These are phyloP conservation scores for Drosophila melanosoma DNA, from an alignment of 2,888 invertebrate genomes.

Conservation along the genomic window DNA sequence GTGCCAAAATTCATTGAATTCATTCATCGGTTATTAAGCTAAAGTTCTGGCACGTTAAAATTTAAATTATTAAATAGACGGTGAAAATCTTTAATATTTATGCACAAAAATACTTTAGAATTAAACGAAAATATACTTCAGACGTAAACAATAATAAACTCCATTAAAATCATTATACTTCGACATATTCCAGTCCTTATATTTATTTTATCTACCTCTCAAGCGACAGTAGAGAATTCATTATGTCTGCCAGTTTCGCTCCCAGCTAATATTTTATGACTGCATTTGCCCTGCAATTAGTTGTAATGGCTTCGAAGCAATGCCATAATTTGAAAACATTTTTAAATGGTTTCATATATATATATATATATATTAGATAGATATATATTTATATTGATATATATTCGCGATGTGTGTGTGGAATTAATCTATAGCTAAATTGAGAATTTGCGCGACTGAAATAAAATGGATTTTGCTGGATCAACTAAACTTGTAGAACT, in stretches of 20 bases:
- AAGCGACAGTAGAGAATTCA: neutral
- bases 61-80: neutral
- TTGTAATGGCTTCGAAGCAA: conserved; percentile 9
- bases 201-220: neutral
- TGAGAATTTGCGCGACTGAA: conserved; percentile 19
- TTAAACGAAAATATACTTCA: neutral
- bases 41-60: neutral
- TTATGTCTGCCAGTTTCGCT: neutral
- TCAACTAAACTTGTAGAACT: conserved; percentile 65
- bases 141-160: neutral
- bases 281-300: conserved; percentile 6
- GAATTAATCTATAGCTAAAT: neutral
- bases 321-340: conserved; percentile 12
- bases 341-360: neutral
- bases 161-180: neutral
- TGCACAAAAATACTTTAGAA: neutral
- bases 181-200: too few species aligned
- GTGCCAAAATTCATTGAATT: conserved; percentile 1
- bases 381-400: neutral
- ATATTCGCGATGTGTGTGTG: neutral
- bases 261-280: neutral
- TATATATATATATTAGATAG: neutral
- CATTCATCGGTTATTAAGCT: neutral
- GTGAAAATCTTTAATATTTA: neutral
- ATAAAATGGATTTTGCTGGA: conserved; percentile 30